Conservation (phyloP, 2,888 invertebrate genomes). For the Nephrotoma guestfalica region DNA sequence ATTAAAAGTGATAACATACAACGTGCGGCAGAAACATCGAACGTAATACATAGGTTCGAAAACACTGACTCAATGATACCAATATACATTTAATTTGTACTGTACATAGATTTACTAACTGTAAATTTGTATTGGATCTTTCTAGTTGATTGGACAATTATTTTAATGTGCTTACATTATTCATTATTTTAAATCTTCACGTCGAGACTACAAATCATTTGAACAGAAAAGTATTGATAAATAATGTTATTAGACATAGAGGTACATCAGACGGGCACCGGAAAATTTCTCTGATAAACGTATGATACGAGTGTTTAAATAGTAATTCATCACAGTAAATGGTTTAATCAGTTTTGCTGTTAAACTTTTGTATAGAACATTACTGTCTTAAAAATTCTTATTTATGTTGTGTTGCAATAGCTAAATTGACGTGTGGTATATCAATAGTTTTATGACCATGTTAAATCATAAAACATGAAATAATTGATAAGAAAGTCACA, state of each 20-base stretch:
- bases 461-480: background rate
- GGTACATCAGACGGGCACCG: no score
- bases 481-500: background rate
- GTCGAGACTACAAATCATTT: background rate
- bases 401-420: background rate
- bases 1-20: no score
- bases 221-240: background rate
- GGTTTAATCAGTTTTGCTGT: no score
- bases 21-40: no score
- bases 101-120: background rate
- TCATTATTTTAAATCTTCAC: background rate
- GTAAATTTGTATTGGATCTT: background rate
- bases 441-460: background rate
- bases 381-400: background rate
- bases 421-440: background rate
- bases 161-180: background rate
- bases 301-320: no score
- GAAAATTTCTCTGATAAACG: no score
- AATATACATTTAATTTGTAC: no score
- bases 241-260: no score
- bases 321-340: no score
- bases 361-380: no score
- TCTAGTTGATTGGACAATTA: background rate
- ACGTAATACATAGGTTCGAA: no score
- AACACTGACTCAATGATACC: no score